Base-by-base conservation (phyloP, 2,888 invertebrate species). In the Lepidocyrtinus sp. region DNA sequence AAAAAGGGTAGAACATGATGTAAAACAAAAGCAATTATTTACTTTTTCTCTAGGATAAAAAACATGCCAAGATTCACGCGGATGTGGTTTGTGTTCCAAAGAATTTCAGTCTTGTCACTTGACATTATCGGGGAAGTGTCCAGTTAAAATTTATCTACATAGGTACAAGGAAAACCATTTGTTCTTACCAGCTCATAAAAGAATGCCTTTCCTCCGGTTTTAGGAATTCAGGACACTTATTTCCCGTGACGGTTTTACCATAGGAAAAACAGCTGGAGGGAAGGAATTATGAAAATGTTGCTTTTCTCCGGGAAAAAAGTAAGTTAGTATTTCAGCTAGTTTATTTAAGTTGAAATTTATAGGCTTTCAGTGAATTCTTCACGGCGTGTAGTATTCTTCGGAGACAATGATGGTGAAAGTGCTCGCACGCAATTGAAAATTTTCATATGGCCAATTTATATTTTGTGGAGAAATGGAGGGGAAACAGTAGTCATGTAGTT, bases 251-350 rank as follows among this genome's bases (percentile, higher is more conserved):
- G 22, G 21, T 50, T 22, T n/a, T 22, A 59, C 19, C 70, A 65
- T 74, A 61, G 17, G 27, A 45, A 74, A 62, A 69, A 63, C 26
- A 36, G 70, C 71, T 71, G 9, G 22, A 64, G 71, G 76, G 22
- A 65, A 76, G 36, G 71, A 65, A 70, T 69, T 76, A 75, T 68
- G 62, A 61, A 68, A 68, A 75, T 75, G 17, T n/a, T 12, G 17
- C 55, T 55, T 55, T 55, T 2, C 55, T 19, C n/a, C 19, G 17
- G 19, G 55, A 19, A 19, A 55, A 17, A 19, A n/a, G 55, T 17
- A 55, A 55, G n/a, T 55, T 2, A 55, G 7, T 55, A 3, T 50
- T 24, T 19, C 25, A 24, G 19, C 24, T 68, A 50, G 50, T 68
- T 50, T 25, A 50, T 45, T 68, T 5, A 12, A 46, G 24, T 68